Conservation (phyloP, 2,888 invertebrate species). For the Phasia obesa region DNA sequence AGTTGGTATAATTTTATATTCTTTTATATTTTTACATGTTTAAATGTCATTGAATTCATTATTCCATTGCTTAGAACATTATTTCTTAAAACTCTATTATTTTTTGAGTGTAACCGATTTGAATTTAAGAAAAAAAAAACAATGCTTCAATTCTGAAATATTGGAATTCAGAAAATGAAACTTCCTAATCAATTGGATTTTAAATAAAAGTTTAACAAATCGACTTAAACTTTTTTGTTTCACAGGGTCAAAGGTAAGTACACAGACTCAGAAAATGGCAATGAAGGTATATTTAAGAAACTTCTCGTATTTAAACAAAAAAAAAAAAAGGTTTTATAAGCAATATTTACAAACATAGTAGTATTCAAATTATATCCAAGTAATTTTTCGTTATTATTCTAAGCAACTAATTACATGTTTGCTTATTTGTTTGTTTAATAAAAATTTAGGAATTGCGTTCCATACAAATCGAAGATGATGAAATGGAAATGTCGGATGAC, state of each 20-base stretch:
- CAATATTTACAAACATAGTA: constrained; percentile 44
- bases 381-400: background rate
- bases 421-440: constrained; percentile 36
- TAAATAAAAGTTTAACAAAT: constrained; percentile 23
- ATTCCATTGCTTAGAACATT: constrained; percentile 64
- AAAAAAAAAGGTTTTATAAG: constrained; percentile 49
- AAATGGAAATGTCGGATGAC: constrained; percentile 93
- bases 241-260: constrained; percentile 62
- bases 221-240: background rate
- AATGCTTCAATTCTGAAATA: constrained; percentile 69
- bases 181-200: constrained; percentile 48
- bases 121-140: constrained; percentile 26
- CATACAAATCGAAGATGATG: constrained; percentile 87
- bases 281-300: constrained; percentile 64
- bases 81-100: constrained; percentile 70
- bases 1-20: constrained; percentile 17
- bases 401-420: constrained; percentile 26
- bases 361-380: constrained; percentile 17
- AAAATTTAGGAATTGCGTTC: constrained; percentile 80
- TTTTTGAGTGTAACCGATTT: constrained; percentile 68
- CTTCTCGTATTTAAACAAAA: too few species aligned
- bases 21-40: constrained; percentile 20
- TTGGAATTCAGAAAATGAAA: constrained; percentile 34
- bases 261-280: constrained; percentile 45
- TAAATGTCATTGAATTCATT: constrained; percentile 50